A percentile compares a stretch with the other conserved stretches of the same genome.
Conservation (phyloP, 2,888 invertebrate species). For the Spisula solida region DNA sequence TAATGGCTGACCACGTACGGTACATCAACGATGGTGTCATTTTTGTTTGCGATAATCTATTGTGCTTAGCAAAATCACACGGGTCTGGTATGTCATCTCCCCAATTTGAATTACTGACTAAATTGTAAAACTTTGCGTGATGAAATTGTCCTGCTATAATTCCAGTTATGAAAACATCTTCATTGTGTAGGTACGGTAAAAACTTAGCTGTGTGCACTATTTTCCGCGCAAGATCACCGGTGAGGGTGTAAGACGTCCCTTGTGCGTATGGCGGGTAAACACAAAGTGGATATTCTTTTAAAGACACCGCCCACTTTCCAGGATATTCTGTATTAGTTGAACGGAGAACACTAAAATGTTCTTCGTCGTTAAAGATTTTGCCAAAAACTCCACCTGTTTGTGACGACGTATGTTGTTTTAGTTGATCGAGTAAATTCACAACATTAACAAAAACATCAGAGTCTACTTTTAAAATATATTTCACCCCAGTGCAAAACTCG, state of each 20-base stretch:
- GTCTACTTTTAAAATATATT: slow-evolving; percentile 36
- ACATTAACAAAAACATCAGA: slow-evolving; percentile 40
- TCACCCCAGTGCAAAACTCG: slow-evolving; percentile 22
- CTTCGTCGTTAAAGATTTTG: not conserved
- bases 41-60: slow-evolving; percentile 30
- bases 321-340: not conserved
- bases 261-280: slow-evolving; percentile 35
- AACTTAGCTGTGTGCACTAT: slow-evolving; percentile 1
- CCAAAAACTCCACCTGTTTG: not conserved
- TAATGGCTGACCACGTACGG: slow-evolving; percentile 27
- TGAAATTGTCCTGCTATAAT: slow-evolving; percentile 35
- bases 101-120: slow-evolving; percentile 23
- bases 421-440: not conserved
- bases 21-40: slow-evolving; percentile 28
- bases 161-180: slow-evolving; percentile 41
- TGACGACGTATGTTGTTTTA: not conserved
- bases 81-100: not conserved
- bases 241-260: slow-evolving; percentile 33
- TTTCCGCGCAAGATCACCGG: slow-evolving; percentile 11
- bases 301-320: slow-evolving; percentile 25
- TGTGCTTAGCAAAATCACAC: slow-evolving; percentile 28
- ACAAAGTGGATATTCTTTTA: slow-evolving; percentile 25
- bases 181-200: slow-evolving; percentile 36
- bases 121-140: slow-evolving; percentile 6
- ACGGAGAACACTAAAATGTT: not conserved